A percentile compares a stretch with the other conserved stretches of the same genome.
Evolutionary conservation across 2,888 invertebrate genomes (phyloP).

Genomic region (Lepidochrysops patricia): DNA sequence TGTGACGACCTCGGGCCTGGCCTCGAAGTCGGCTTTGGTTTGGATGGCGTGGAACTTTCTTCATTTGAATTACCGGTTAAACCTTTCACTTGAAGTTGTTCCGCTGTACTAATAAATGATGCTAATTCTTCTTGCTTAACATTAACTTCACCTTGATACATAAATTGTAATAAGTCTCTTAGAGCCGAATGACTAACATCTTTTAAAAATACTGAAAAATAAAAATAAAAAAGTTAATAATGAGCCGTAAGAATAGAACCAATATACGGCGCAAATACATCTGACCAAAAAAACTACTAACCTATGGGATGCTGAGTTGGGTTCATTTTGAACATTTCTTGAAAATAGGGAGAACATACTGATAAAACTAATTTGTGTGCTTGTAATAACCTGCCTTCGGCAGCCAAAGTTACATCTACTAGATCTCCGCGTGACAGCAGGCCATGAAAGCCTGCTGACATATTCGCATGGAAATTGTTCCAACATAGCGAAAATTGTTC

Average conservation of each 20-base stretch:
- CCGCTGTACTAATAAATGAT: constrained; percentile 81
- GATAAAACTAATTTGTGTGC: constrained; percentile 82
- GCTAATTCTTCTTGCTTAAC: constrained; percentile 82
- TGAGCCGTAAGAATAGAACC: too few species aligned
- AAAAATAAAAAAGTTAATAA: too few species aligned
- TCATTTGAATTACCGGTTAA: constrained; percentile 78
- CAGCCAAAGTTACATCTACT: constrained; percentile 81
- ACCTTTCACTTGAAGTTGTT: constrained; percentile 82
- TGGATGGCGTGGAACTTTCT: constrained; percentile 73
- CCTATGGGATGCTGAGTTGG: constrained; percentile 80
- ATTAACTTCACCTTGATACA: constrained; percentile 83
- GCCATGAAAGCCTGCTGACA: constrained; percentile 82
- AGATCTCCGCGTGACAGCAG: constrained; percentile 80
- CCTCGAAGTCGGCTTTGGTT: constrained; percentile 74
- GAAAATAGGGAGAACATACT: constrained; percentile 83
- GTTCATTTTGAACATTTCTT: constrained; percentile 82
- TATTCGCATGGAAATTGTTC: constrained; percentile 84
- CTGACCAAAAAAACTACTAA: too few species aligned
- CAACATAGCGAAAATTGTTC: constrained; percentile 83
- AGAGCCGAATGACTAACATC: constrained; percentile 81
- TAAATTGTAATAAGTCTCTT: constrained; percentile 81
- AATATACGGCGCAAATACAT: too few species aligned
- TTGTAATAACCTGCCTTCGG: constrained; percentile 80
- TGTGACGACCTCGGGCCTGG: constrained; percentile 79
- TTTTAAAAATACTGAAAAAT: constrained; percentile 78